phyloP scores from a whole-genome alignment of 2,888 invertebrate species.

The Melinopterus prodromus region DNA sequence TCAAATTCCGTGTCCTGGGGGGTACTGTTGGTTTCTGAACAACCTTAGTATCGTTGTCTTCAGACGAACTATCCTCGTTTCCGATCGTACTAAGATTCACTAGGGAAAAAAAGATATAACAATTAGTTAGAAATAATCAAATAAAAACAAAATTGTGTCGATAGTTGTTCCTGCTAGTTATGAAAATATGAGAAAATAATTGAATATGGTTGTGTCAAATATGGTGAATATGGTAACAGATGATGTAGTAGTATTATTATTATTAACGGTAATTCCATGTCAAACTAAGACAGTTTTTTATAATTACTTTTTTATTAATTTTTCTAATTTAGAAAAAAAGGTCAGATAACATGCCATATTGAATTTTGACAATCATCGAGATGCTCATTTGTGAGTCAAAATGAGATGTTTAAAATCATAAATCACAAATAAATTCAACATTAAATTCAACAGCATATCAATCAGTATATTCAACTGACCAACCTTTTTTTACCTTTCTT shows the following conservation, averaged over 20 bases:
- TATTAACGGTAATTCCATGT: too few species aligned
- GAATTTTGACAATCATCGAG: too few species aligned
- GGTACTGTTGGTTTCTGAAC: slow-evolving; percentile 66
- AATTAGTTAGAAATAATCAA: slow-evolving; percentile 34
- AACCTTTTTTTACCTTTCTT: too few species aligned
- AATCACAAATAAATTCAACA: too few species aligned
- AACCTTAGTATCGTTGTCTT: slow-evolving; percentile 64
- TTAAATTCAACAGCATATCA: too few species aligned
- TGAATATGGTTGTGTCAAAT: not conserved
- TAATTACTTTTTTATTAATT: too few species aligned
- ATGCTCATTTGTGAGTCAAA: too few species aligned
- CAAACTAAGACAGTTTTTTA: too few species aligned
- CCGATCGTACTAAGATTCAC: slow-evolving; percentile 75
- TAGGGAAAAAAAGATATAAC: slow-evolving; percentile 51
- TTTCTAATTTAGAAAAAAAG: too few species aligned
- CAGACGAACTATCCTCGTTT: slow-evolving; percentile 85
- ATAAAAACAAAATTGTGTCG: not conserved
- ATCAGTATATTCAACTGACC: too few species aligned
- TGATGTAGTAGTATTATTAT: not conserved
- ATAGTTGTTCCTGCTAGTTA: not conserved
- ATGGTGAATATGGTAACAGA: not conserved
- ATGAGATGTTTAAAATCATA: too few species aligned
- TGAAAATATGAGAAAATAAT: not conserved
- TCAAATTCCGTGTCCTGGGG: slow-evolving; percentile 59
- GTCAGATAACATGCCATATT: too few species aligned